Conservation (phyloP, 2,797 vertebrate species). For the Acipenser ruthenus region DNA sequence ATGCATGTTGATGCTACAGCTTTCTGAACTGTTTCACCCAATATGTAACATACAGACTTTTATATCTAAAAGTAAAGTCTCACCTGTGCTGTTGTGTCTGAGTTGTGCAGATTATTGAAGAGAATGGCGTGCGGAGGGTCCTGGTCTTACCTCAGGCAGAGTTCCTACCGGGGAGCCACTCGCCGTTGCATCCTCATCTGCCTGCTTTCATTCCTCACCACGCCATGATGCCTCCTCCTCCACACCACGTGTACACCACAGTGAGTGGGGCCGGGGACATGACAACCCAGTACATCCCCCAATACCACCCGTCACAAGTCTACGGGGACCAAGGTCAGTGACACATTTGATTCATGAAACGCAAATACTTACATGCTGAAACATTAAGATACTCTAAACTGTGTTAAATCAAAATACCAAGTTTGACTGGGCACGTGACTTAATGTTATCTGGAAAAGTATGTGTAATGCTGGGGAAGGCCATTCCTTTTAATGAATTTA, state of each 20-base stretch:
- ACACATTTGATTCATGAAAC: background rate
- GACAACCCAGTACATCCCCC: constrained; percentile 84
- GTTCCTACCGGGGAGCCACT: constrained; percentile 85
- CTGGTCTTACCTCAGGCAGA: constrained; percentile 96
- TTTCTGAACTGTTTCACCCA: too few relatives aligned
- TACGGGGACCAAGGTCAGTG: constrained; percentile 89
- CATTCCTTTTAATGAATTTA: too few relatives aligned
- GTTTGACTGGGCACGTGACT: background rate
- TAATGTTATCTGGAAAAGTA: too few relatives aligned
- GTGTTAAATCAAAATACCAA: background rate
- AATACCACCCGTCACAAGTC: constrained; percentile 87
- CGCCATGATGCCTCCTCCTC: constrained; percentile 83
- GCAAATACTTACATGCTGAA: background rate
- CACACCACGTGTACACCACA: constrained; percentile 81
- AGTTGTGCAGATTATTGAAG: constrained; percentile 81
- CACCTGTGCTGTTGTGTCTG: too few relatives aligned
- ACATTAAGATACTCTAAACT: background rate
- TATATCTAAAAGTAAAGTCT: too few relatives aligned
- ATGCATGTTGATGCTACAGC: too few relatives aligned
- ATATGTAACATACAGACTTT: too few relatives aligned
- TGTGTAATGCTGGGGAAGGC: too few relatives aligned
- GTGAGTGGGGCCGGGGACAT: constrained; percentile 81
- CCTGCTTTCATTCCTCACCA: constrained; percentile 90
- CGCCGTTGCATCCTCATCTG: constrained; percentile 84
- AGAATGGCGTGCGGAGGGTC: constrained; percentile 92